A percentile compares a stretch with the other conserved stretches of the same genome.
Conservation (phyloP, 2,797 vertebrate species). For the Helostoma temminkii region DNA sequence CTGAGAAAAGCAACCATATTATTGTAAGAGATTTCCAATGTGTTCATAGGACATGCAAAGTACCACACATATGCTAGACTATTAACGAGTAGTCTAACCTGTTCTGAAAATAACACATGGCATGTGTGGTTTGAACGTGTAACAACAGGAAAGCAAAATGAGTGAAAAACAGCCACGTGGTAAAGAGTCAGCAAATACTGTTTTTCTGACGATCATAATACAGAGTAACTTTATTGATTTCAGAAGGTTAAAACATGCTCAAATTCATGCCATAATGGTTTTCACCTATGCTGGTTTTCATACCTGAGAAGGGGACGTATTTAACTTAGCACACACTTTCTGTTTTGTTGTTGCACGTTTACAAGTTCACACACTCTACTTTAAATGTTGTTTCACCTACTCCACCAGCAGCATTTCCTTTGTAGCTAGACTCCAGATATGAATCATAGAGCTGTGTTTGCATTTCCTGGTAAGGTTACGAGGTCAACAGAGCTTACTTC, state of each 20-base stretch:
- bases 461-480: conserved; percentile 36
- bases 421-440: conserved; percentile 3
- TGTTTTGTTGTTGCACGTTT: conserved; percentile 11
- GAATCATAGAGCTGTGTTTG: not conserved
- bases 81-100: too few relatives aligned
- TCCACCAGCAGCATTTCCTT: conserved; percentile 25
- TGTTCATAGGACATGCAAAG: too few relatives aligned
- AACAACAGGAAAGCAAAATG: too few relatives aligned
- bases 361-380: conserved; percentile 1
- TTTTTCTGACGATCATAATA: too few relatives aligned
- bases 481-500: conserved; percentile 15
- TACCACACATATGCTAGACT: too few relatives aligned
- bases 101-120: too few relatives aligned
- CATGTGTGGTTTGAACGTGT: too few relatives aligned
- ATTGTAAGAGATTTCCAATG: too few relatives aligned
- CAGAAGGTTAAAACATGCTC: not conserved
- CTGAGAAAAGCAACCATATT: too few relatives aligned
- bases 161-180: too few relatives aligned
- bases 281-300: not conserved
- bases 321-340: not conserved
- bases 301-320: not conserved
- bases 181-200: too few relatives aligned
- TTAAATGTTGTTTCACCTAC: not conserved
- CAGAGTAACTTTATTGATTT: too few relatives aligned
- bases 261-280: not conserved